phyloP scores from a whole-genome alignment of 1,140 invertebrate species.

The Calycopis cecrops region DNA sequence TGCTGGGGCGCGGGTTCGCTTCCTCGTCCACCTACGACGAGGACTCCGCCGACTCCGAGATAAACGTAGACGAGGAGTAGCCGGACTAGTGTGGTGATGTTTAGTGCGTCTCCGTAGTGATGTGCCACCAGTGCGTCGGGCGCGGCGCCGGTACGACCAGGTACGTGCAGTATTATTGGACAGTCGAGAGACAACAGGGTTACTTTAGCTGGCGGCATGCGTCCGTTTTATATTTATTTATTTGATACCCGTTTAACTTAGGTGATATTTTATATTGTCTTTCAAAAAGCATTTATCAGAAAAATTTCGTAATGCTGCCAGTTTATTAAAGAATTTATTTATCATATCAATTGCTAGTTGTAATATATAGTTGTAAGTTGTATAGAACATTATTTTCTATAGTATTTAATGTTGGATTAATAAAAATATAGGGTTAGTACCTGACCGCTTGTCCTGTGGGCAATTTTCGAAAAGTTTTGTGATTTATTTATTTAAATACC shows the following conservation, averaged over 20 bases:
- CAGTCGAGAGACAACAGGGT: slow-evolving; percentile 26
- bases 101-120: background rate
- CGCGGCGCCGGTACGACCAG: background rate
- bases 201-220: slow-evolving; percentile 31
- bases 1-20: slow-evolving; percentile 64
- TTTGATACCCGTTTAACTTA: slow-evolving; percentile 39
- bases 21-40: slow-evolving; percentile 70
- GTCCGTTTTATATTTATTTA: slow-evolving; percentile 34
- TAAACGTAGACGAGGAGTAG: slow-evolving; percentile 71
- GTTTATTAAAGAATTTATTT: slow-evolving; percentile 65
- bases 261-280: slow-evolving; percentile 27
- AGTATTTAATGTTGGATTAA: slow-evolving; percentile 31
- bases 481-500: slow-evolving; percentile 18
- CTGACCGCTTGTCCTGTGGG: slow-evolving; percentile 26
- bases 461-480: background rate
- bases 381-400: slow-evolving; percentile 49
- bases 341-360: slow-evolving; percentile 59
- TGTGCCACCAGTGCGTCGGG: background rate
- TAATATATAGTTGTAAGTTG: slow-evolving; percentile 41
- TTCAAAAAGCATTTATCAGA: slow-evolving; percentile 46
- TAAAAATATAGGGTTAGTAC: slow-evolving; percentile 44
- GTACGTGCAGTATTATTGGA: slow-evolving; percentile 8
- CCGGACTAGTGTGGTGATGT: slow-evolving; percentile 44
- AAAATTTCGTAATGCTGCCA: slow-evolving; percentile 37
- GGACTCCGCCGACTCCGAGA: slow-evolving; percentile 68